These are phyloP conservation scores for Patagioenas fasciata DNA, from an alignment of 2,113 vertebrate genomes.

Conservation along the genomic window DNA sequence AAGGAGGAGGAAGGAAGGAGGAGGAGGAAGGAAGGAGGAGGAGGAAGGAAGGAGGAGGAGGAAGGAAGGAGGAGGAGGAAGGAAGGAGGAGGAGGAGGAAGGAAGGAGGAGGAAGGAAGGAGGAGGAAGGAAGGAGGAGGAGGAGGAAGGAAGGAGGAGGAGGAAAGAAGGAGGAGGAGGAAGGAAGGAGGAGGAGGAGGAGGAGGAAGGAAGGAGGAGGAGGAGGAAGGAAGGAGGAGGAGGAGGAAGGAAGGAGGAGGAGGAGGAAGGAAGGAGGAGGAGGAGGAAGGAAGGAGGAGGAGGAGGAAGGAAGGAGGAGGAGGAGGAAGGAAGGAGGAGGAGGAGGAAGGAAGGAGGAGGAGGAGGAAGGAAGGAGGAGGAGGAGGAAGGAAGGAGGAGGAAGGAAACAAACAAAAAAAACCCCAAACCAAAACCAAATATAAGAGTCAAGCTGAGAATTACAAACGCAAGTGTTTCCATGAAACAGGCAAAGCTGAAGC, in stretches of 20 bases:
- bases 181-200: no score
- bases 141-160: background rate
- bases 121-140: background rate
- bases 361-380: no score
- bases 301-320: no score
- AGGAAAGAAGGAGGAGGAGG: no score
- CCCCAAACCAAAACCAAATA: background rate
- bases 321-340: background rate
- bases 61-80: background rate
- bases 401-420: background rate
- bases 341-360: background rate
- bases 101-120: background rate
- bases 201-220: background rate
- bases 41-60: background rate
- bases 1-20: background rate
- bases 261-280: background rate
- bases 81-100: no score
- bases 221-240: background rate
- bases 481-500: background rate
- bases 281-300: background rate
- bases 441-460: background rate
- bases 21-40: no score
- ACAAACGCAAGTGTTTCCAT: background rate
- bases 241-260: background rate
- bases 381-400: background rate